Conservation (phyloP, 2,888 invertebrate genomes). For the Morinoia aosen region DNA sequence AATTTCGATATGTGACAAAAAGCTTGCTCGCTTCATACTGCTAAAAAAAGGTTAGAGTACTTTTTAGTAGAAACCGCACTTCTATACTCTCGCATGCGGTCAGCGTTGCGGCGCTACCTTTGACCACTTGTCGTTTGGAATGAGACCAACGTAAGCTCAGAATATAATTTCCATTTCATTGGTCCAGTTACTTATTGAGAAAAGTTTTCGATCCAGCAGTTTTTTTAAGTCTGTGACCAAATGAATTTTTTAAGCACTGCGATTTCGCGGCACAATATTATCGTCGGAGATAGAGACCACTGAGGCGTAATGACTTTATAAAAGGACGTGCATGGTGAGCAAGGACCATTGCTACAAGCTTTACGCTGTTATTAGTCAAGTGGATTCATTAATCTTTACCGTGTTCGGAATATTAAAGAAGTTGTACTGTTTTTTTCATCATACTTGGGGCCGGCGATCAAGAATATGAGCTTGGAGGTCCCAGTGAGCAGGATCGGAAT, state of each 20-base stretch:
- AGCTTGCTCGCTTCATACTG: too few relatives aligned
- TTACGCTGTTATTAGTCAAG: slow-evolving; percentile 10
- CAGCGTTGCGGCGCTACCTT: neutral
- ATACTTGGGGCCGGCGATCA: neutral
- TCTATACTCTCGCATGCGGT: neutral
- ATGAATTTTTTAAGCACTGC: neutral
- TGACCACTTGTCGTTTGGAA: neutral
- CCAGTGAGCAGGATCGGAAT: slow-evolving; percentile 7
- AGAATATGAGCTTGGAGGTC: slow-evolving; percentile 25
- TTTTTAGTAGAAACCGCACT: neutral
- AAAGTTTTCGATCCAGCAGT: neutral
- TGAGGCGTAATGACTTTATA: neutral
- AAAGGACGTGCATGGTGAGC: neutral
- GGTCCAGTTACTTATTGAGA: neutral
- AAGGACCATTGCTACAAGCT: neutral
- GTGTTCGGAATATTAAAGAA: neutral
- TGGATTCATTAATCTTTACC: neutral
- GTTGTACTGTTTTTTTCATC: neutral
- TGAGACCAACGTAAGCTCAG: neutral
- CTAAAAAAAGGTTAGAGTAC: neutral
- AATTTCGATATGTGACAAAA: neutral
- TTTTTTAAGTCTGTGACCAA: neutral
- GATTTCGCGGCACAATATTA: neutral
- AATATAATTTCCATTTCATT: slow-evolving; percentile 50
- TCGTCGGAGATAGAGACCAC: neutral